Evolutionary conservation across 2,888 invertebrate genomes (phyloP).

Genomic region (Polydesmus complanatus): DNA sequence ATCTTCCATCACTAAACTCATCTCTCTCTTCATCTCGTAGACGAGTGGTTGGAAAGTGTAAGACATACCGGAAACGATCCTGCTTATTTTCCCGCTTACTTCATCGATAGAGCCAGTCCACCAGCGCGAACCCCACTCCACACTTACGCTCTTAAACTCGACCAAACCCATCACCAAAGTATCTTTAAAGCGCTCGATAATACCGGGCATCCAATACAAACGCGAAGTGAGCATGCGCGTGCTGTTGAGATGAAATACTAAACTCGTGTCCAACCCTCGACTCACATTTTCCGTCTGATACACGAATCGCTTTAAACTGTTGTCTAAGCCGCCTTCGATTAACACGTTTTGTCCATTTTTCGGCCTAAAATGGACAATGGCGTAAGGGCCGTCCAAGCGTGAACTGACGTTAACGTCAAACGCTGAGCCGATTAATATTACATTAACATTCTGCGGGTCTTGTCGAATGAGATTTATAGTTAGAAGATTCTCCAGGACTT

Average conservation of each 20-base stretch:
- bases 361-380: not conserved
- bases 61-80: not conserved
- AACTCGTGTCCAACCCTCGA: not conserved
- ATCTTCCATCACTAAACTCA: not conserved
- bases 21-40: slow-evolving; percentile 1
- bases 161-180: not conserved
- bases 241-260: slow-evolving; percentile 8
- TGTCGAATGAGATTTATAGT: not conserved
- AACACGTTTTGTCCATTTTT: not conserved
- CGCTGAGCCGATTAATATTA: not conserved
- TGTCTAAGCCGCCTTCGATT: not conserved
- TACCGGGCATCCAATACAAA: slow-evolving; percentile 11
- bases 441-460: not conserved
- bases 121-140: not conserved
- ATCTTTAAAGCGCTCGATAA: slow-evolving; percentile 1
- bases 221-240: slow-evolving; percentile 5
- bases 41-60: slow-evolving; percentile 1
- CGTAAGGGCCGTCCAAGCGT: not conserved
- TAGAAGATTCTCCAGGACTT: not conserved
- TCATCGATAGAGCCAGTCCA: not conserved
- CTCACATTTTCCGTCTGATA: not conserved
- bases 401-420: not conserved
- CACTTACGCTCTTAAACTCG: not conserved
- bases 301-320: not conserved
- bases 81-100: not conserved